phyloP scores from a whole-genome alignment of 2,113 vertebrate genomes.

The Panthera leo region DNA sequence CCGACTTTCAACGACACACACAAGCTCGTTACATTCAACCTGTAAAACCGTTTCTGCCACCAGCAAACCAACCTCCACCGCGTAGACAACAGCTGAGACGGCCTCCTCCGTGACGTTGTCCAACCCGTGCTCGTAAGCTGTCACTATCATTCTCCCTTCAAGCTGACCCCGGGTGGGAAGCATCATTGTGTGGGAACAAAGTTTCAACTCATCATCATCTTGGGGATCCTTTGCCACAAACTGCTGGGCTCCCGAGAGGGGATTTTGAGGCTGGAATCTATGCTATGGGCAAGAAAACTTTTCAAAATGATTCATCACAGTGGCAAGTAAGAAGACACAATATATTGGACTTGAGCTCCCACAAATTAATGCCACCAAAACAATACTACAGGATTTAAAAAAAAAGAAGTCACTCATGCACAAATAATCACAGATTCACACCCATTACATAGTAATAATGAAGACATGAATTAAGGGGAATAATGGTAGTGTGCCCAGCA shows the following conservation, averaged over 20 bases:
- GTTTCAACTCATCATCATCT: constrained; percentile 95
- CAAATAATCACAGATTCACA: background rate
- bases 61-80: constrained; percentile 91
- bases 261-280: constrained; percentile 98
- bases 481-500: accelerated
- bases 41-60: background rate
- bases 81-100: constrained; percentile 89
- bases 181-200: constrained; percentile 96
- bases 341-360: background rate
- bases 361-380: background rate
- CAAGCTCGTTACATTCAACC: background rate
- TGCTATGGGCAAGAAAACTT: constrained; percentile 85
- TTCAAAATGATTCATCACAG: background rate
- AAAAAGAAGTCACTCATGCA: background rate
- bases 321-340: background rate
- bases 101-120: constrained; percentile 96
- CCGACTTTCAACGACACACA: background rate
- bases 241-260: constrained; percentile 92
- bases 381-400: background rate
- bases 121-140: constrained; percentile 94
- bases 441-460: background rate
- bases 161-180: constrained; percentile 95
- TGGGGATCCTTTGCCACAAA: constrained; percentile 93
- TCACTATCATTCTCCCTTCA: constrained; percentile 98
- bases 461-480: background rate